These are phyloP conservation scores for Drymodes brunneopygia DNA, from an alignment of 2,113 vertebrate species.

Conservation along the genomic window DNA sequence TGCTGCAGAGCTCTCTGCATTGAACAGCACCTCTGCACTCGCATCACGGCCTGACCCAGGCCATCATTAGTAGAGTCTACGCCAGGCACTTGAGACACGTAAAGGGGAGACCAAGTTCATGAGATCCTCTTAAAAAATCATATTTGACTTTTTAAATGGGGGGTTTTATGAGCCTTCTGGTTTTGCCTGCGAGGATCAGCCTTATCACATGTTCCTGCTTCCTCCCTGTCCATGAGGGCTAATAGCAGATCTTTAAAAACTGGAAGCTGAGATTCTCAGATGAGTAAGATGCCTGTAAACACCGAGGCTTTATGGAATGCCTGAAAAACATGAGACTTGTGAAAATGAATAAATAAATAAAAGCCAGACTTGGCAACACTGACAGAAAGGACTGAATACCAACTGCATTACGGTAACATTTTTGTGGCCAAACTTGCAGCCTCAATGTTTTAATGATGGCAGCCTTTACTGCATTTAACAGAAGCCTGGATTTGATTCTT, in stretches of 20 bases:
- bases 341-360: constrained; percentile 53
- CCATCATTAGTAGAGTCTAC: background rate
- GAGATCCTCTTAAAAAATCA: constrained; percentile 34
- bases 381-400: constrained; percentile 40
- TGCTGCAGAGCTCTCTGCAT: background rate
- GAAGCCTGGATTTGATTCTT: constrained; percentile 59
- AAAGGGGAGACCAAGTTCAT: background rate
- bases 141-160: background rate
- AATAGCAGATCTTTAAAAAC: constrained; percentile 8
- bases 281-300: constrained; percentile 41
- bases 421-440: constrained; percentile 54
- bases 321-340: constrained; percentile 28
- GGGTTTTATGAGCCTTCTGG: constrained; percentile 1
- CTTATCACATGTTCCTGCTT: background rate
- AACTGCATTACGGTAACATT: constrained; percentile 37
- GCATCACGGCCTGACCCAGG: background rate
- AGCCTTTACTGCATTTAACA: constrained; percentile 39
- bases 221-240: background rate
- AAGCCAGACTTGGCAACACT: background rate
- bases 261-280: constrained; percentile 21
- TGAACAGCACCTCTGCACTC: background rate
- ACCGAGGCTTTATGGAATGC: constrained; percentile 14
- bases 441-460: constrained; percentile 40
- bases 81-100: background rate
- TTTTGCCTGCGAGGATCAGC: constrained; percentile 25